Base-by-base conservation (phyloP, 2,888 invertebrate genomes). In the Rhaphigaster nebulosa region DNA sequence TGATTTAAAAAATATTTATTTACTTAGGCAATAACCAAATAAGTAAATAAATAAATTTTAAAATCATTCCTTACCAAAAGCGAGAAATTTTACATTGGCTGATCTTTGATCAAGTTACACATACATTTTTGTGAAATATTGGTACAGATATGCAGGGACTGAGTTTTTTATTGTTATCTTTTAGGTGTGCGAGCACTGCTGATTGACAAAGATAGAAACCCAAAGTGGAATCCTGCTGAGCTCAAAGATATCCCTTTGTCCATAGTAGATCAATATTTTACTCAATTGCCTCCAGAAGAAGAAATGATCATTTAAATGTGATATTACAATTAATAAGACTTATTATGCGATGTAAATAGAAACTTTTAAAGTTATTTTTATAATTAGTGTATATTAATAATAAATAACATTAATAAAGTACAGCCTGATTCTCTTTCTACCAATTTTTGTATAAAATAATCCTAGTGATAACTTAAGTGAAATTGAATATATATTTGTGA, bases 151-250 rank as follows among this genome's bases (percentile, higher is more conserved):
- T 29, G 18, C 15, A 8, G 15, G 12, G 1, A 65, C 15, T 65
- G 6, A 65, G 4, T 29, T 6, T 1, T 87, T 26, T 87, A 34
- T 54, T 0, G 5, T 12, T 91, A 52, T 88, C 91, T 94, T 94
- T 60, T 93, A 98, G 98, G 99, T 92, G 97, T 98, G 0, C 95
- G 98, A 91, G 98, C 98, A 0, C 94, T 98, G 2, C 94, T 99
- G 80, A 96, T 99, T 92, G 99, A 99, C 93, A 99, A 98, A 94
- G 98, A 99, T 94, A 97, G 98, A 93, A 97, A 95, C 76, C 99
- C 99, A 0, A 95, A 96, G 92, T 99, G 99, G 99, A 96, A 96
- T 91, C 99, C 99, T 2, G 94, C 95, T 84, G 95, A 95, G 0
- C 93, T 99, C 70, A 95, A 95, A 84, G 97, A 97, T 60, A 98